Evolutionary conservation across 1,140 invertebrate genomes (phyloP), one percentile per base, ranked within the genome.

Genomic region (Streblospio benedicti): DNA sequence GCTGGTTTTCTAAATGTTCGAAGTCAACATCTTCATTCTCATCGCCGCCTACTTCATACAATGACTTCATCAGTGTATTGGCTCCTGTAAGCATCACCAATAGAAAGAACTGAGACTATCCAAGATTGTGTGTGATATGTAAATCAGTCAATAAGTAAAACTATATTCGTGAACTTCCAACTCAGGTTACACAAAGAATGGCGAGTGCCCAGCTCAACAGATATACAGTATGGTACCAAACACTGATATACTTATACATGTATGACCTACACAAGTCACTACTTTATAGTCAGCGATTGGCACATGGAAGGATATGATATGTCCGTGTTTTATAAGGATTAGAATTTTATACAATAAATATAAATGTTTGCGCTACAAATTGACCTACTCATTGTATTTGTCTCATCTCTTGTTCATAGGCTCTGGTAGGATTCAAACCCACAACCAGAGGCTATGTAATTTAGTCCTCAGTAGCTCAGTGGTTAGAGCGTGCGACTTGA

Each of bases 61-160:
- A 18, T 41, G 47, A 31, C 27, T 50, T 53, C 43, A 63, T 63
- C 57, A 63, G 52, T 32, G 61, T 30, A 44, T 62, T 62, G 20
- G 43, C 45, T 43, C 55, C 61, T 62, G 49, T 1, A 52, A 58
- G n/a, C n/a, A n/a, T n/a, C n/a, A n/a, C n/a, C n/a, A n/a, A n/a
- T n/a, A n/a, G 9, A 14, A 16, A 50, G 23, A 12, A 30, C 18
- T 18, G 32, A 18, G 27, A 6, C 18, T 25, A n/a, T 23, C 20
- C 32, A 49, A 20, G 25, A 6, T 12, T 12, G 20, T 25, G 32
- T 30, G 32, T 23, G 23, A 43, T 1, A 5, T n/a, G 27, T 57
- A 25, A 18, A 52, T 14, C 9, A 23, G 32, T 23, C 23, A 4
- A 25, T 52, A 25, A 5, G 9, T 23, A 0, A 3, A 6, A 30